Evolutionary conservation across 2,797 vertebrate genomes (phyloP), one percentile per base, ranked within the genome.

Genomic region (Muraenolepis orangiensis): DNA sequence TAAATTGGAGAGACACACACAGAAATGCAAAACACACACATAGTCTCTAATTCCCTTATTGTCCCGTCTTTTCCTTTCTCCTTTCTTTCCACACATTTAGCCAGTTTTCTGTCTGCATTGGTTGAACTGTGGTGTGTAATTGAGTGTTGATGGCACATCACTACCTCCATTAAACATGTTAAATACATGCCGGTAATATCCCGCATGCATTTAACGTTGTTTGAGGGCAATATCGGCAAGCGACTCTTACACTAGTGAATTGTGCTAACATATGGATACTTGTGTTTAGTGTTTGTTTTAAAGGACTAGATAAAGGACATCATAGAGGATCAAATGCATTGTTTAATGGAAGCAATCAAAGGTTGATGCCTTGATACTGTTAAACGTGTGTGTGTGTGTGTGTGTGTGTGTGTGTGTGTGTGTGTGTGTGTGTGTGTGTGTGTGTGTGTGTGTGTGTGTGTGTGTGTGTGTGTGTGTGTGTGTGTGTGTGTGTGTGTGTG

Each of bases 101-200:
- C n/a, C n/a, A n/a, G n/a, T n/a, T n/a, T n/a, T n/a, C n/a, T n/a
- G n/a, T n/a, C n/a, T n/a, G n/a, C n/a, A n/a, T n/a, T n/a, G n/a
- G n/a, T n/a, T n/a, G n/a, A n/a, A n/a, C n/a, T n/a, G n/a, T n/a
- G n/a, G n/a, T n/a, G n/a, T n/a, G n/a, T n/a, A n/a, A n/a, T n/a
- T n/a, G n/a, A n/a, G n/a, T 72, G 72, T 79, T 81, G 66, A 77
- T 72, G 71, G 29, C 77, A 79, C 51, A 69, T 34, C 31, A 73
- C 6, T 70, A 32, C 46, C 71, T 73, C 66, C 12, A 69, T 75
- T 75, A 77, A 75, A n/a, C 57, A 31, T 68, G 10, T 12, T 71
- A 29, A 73, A 79, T 73, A 74, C 26, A 68, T 32, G 30, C 28
- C 66, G 30, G 18, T 28, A 72, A 20, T 31, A 26, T 26, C 34